phyloP scores from a whole-genome alignment of 2,888 invertebrate genomes.

The Agonopterix heracliana region DNA sequence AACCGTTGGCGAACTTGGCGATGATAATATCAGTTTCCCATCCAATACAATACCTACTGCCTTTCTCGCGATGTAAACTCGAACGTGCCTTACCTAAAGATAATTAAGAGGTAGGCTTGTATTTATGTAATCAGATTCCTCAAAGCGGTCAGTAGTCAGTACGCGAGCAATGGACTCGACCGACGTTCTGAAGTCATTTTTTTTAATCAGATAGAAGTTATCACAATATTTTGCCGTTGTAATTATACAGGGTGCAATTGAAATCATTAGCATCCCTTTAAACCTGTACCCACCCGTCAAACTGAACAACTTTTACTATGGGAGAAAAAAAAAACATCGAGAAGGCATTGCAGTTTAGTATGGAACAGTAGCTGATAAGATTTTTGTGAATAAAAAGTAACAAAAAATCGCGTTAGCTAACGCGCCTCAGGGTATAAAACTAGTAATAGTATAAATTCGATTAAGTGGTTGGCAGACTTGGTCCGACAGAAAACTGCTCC shows the following conservation, averaged over 20 bases:
- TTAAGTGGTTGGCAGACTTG: conserved; percentile 23
- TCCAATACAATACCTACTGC: conserved; percentile 29
- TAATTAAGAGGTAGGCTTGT: conserved; percentile 36
- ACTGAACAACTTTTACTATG: too few relatives aligned
- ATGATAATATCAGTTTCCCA: conserved; percentile 28
- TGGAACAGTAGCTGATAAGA: too few relatives aligned
- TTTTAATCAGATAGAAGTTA: too few relatives aligned
- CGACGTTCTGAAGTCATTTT: too few relatives aligned
- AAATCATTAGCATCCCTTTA: too few relatives aligned
- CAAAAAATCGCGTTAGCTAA: conserved; percentile 2
- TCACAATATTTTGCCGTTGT: too few relatives aligned
- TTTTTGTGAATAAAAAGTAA: too few relatives aligned
- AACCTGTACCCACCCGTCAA: too few relatives aligned
- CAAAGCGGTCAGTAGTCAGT: conserved; percentile 33
- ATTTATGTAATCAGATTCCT: conserved; percentile 37
- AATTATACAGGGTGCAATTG: too few relatives aligned
- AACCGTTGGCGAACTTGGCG: conserved; percentile 17
- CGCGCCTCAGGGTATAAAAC: conserved; percentile 9
- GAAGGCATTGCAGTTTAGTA: too few relatives aligned
- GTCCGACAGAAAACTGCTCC: conserved; percentile 20
- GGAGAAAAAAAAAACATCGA: too few relatives aligned
- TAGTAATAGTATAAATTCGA: conserved; percentile 20
- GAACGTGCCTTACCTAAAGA: conserved; percentile 39
- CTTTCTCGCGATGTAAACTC: conserved; percentile 21
- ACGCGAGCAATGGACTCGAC: conserved; percentile 7